A percentile compares a stretch with the other conserved stretches of the same genome.
Evolutionary conservation across 2,797 vertebrate species (phyloP).

Genomic region (Allobates femoralis): DNA sequence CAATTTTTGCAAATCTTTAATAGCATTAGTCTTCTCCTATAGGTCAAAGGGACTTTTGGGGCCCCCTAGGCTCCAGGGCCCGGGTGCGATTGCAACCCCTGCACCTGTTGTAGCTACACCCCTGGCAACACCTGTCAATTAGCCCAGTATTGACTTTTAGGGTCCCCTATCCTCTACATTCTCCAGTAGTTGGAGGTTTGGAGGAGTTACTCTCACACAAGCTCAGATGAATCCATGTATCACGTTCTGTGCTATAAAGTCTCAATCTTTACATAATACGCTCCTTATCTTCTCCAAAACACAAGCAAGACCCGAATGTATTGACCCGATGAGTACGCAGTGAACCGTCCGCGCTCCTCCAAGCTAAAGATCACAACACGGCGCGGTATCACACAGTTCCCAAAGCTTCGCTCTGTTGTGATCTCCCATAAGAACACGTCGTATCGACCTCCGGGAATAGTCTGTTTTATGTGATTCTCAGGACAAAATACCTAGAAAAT

Average conservation of each 20-base stretch:
- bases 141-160: no score
- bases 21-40: no score
- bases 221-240: neutral
- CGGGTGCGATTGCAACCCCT: no score
- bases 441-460: conserved; percentile 20
- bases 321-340: neutral
- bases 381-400: conserved; percentile 15
- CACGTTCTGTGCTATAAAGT: neutral
- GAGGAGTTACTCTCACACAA: neutral
- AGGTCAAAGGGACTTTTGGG: no score
- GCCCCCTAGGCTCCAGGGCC: no score
- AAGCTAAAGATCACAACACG: neutral
- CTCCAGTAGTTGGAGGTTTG: neutral
- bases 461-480: neutral
- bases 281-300: neutral
- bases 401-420: conserved; percentile 26
- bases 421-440: conserved; percentile 24
- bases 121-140: neutral
- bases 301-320: neutral
- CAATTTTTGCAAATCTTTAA: no score
- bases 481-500: conserved; percentile 25
- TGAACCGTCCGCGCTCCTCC: neutral
- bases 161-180: no score
- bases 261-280: neutral
- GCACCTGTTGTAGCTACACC: no score